Conservation (phyloP, 1,140 invertebrate species). For the Cotesia vestalis region DNA sequence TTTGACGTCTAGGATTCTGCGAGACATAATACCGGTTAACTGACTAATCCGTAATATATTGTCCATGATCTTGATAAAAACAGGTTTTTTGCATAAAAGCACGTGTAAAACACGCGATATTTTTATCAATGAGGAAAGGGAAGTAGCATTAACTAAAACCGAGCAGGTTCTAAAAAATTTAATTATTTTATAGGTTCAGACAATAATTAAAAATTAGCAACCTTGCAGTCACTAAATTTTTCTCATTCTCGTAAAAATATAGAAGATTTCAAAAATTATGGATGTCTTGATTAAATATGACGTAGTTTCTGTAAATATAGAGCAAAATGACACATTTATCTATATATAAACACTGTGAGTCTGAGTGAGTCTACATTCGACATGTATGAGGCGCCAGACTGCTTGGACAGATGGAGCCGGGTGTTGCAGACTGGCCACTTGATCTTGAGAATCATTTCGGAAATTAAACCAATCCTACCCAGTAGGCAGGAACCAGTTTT, state of each 20-base stretch:
- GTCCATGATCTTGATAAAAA: too few relatives aligned
- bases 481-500: slow-evolving; percentile 12
- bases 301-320: slow-evolving; percentile 13
- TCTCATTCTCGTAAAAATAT: too few relatives aligned
- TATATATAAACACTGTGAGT: not conserved
- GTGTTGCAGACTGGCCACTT: slow-evolving; percentile 1
- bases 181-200: too few relatives aligned
- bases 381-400: not conserved
- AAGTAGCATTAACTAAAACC: too few relatives aligned
- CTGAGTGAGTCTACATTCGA: not conserved
- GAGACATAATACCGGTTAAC: too few relatives aligned
- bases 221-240: too few relatives aligned
- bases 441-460: slow-evolving; percentile 2
- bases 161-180: too few relatives aligned
- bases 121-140: too few relatives aligned
- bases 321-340: not conserved
- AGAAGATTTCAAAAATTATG: not conserved
- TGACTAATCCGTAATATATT: too few relatives aligned
- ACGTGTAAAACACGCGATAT: too few relatives aligned
- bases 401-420: slow-evolving; percentile 5
- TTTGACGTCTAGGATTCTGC: slow-evolving; percentile 10
- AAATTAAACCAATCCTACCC: not conserved
- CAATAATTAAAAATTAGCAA: too few relatives aligned
- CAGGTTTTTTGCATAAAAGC: too few relatives aligned
- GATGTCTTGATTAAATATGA: not conserved